Conservation (phyloP, 2,113 vertebrate species). For the Felis chaus region DNA sequence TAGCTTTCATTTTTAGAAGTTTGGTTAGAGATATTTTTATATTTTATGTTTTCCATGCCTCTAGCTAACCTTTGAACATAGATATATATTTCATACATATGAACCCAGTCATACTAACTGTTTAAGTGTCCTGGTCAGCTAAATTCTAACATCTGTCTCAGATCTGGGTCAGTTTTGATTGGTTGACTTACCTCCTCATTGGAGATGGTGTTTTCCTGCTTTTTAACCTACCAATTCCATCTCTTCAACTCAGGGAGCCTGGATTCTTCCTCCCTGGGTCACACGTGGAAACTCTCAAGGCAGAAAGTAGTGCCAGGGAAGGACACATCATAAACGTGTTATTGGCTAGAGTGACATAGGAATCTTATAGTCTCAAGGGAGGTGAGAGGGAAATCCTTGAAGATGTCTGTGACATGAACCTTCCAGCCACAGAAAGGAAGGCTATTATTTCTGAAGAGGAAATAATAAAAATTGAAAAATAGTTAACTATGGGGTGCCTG, state of each 20-base stretch:
- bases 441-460: neutral
- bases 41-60: neutral
- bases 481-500: neutral
- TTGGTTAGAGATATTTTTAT: neutral
- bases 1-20: neutral
- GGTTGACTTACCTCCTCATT: neutral
- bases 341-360: neutral
- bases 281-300: neutral
- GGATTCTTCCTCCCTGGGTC: neutral
- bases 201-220: neutral
- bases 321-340: neutral
- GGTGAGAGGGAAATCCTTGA: neutral
- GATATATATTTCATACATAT: neutral
- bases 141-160: neutral
- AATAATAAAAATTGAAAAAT: neutral
- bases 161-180: neutral
- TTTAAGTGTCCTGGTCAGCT: neutral
- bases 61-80: neutral
- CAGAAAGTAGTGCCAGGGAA: neutral
- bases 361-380: neutral
- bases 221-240: neutral
- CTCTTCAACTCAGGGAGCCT: neutral
- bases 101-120: neutral
- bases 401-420: neutral
- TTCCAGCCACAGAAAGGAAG: neutral